Conservation (phyloP, 2,797 vertebrate genomes). For the Gymnoscopelus microlampas region DNA sequence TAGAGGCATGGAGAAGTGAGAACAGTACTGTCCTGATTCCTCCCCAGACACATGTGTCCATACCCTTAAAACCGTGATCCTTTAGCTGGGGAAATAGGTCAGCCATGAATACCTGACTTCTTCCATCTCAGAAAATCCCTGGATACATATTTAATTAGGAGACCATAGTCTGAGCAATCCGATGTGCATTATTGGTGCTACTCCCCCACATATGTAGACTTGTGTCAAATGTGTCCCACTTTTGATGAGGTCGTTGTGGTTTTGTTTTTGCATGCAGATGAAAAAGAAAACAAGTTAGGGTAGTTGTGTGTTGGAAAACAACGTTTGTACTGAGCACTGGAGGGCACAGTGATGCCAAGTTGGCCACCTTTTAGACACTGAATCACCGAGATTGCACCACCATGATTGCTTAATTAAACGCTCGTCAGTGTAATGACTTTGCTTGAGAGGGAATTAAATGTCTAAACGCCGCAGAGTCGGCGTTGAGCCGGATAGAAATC, state of each 20-base stretch:
- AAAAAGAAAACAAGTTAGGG: conserved; percentile 6
- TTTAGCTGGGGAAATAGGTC: conserved; percentile 66
- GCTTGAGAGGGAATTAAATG: conserved; percentile 78
- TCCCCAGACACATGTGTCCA: conserved; percentile 66
- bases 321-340: conserved; percentile 32
- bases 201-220: too few species aligned
- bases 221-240: too few species aligned
- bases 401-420: conserved; percentile 83
- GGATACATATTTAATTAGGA: conserved; percentile 53
- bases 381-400: conserved; percentile 74
- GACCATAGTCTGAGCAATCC: background rate
- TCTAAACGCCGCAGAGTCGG: conserved; percentile 76
- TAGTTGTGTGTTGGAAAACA: conserved; percentile 2
- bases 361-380: conserved; percentile 65
- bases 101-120: conserved; percentile 62
- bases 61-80: conserved; percentile 44
- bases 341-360: conserved; percentile 54
- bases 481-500: conserved; percentile 76
- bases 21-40: conserved; percentile 46
- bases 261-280: background rate
- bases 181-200: conserved; percentile 5
- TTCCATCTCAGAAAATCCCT: conserved; percentile 50
- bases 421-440: conserved; percentile 80
- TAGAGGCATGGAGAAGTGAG: conserved; percentile 57
- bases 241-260: too few species aligned